phyloP scores from a whole-genome alignment of 2,113 vertebrate genomes.

The Oostethus manadensis region DNA sequence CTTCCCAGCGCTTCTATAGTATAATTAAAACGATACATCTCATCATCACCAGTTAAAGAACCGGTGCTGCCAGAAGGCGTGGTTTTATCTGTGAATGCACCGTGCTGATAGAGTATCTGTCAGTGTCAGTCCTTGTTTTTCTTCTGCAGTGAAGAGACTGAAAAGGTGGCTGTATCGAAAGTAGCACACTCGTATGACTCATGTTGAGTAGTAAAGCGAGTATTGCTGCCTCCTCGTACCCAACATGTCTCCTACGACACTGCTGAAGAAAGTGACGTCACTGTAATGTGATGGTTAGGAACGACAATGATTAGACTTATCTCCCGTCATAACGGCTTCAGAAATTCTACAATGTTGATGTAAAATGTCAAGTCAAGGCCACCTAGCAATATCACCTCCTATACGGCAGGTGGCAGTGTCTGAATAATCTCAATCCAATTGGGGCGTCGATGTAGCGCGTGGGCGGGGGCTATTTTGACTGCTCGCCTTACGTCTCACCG shows the following conservation, averaged over 20 bases:
- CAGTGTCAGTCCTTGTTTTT: conserved; percentile 23
- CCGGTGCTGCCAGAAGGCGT: conserved; percentile 6
- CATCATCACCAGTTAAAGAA: not conserved
- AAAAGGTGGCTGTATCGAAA: not conserved
- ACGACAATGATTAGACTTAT: too few relatives aligned
- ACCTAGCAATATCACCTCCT: not conserved
- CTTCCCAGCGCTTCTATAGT: too few relatives aligned
- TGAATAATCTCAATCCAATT: not conserved
- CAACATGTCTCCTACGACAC: too few relatives aligned
- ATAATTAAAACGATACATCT: too few relatives aligned
- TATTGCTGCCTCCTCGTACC: too few relatives aligned
- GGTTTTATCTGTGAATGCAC: conserved; percentile 50
- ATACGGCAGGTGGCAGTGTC: not conserved
- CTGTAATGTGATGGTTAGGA: too few relatives aligned
- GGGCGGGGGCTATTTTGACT: conserved; percentile 36
- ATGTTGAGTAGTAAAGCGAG: too few relatives aligned
- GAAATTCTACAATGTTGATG: too few relatives aligned
- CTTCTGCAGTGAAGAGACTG: conserved; percentile 1
- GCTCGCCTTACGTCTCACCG: conserved; percentile 43
- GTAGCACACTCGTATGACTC: too few relatives aligned
- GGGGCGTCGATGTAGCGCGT: not conserved
- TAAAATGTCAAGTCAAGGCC: too few relatives aligned
- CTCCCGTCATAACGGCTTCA: too few relatives aligned
- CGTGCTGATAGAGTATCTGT: conserved; percentile 48
- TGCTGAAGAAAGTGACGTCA: too few relatives aligned